Evolutionary conservation across 1,140 invertebrate genomes (phyloP).

Genomic region (Conus ventricosus): DNA sequence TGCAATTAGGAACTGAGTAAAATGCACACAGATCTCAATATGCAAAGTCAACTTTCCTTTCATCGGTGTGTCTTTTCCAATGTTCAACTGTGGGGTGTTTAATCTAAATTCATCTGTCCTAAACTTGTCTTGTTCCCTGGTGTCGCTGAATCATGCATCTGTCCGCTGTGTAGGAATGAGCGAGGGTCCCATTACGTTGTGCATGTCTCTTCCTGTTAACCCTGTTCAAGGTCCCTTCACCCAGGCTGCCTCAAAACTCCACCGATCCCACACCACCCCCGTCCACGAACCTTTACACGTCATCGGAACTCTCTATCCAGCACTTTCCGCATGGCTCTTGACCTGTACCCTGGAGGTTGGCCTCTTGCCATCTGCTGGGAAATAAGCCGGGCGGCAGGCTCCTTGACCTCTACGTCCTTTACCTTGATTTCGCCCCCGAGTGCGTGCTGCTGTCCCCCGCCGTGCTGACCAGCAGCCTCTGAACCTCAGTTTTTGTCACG

Average conservation of each 20-base stretch:
- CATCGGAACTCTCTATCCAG: slow-evolving; percentile 16
- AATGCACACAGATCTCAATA: too few species aligned
- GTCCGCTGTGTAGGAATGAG: background rate
- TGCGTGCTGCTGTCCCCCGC: slow-evolving; percentile 28
- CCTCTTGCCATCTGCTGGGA: too few species aligned
- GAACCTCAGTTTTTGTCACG: slow-evolving; percentile 17
- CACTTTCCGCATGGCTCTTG: background rate
- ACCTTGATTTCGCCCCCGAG: slow-evolving; percentile 39
- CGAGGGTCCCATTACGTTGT: background rate
- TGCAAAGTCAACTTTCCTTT: too few species aligned
- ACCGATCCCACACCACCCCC: background rate
- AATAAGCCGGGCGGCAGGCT: slow-evolving; percentile 39
- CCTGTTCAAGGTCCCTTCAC: background rate
- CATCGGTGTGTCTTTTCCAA: too few species aligned
- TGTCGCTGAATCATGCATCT: background rate
- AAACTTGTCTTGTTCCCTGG: too few species aligned
- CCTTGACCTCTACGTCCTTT: slow-evolving; percentile 26
- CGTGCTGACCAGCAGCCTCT: slow-evolving; percentile 19
- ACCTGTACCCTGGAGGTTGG: background rate
- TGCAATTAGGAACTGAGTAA: too few species aligned
- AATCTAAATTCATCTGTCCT: too few species aligned
- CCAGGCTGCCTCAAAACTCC: background rate
- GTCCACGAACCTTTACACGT: slow-evolving; percentile 5
- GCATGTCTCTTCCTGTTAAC: background rate
- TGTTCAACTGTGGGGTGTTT: too few species aligned